phyloP scores from a whole-genome alignment of 2,797 vertebrate species.

The Urosaurus nigricauda region DNA sequence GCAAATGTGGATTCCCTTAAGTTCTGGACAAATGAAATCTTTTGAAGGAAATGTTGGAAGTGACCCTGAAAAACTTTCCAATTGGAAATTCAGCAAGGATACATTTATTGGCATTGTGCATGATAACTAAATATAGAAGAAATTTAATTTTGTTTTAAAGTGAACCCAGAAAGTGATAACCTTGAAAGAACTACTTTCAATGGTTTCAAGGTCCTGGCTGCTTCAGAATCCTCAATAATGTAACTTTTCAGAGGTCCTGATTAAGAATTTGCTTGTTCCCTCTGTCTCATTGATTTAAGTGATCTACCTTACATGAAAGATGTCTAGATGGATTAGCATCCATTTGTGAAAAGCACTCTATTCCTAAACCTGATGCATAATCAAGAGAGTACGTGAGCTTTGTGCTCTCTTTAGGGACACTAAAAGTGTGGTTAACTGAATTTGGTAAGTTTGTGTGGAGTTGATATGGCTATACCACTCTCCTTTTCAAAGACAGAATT shows the following conservation, averaged over 20 bases:
- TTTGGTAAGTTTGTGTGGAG: not conserved
- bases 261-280: constrained; percentile 12
- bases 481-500: not conserved
- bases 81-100: not conserved
- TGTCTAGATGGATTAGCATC: constrained; percentile 14
- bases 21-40: not conserved
- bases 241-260: constrained; percentile 4
- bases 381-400: not conserved
- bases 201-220: not conserved
- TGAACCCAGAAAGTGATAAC: not conserved
- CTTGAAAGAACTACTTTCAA: constrained; percentile 1
- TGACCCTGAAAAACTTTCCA: not conserved
- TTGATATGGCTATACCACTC: not conserved
- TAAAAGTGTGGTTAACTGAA: not conserved
- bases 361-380: constrained; percentile 14
- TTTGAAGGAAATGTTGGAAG: not conserved
- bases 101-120: not conserved
- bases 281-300: constrained; percentile 24
- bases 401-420: not conserved
- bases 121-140: not conserved
- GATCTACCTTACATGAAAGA: constrained; percentile 22
- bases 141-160: not conserved
- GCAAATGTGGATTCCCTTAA: not conserved
- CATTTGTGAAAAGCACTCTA: constrained; percentile 12
- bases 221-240: not conserved